These are phyloP conservation scores for Teinopalpus imperialis DNA, from an alignment of 2,888 invertebrate genomes.

Conservation along the genomic window DNA sequence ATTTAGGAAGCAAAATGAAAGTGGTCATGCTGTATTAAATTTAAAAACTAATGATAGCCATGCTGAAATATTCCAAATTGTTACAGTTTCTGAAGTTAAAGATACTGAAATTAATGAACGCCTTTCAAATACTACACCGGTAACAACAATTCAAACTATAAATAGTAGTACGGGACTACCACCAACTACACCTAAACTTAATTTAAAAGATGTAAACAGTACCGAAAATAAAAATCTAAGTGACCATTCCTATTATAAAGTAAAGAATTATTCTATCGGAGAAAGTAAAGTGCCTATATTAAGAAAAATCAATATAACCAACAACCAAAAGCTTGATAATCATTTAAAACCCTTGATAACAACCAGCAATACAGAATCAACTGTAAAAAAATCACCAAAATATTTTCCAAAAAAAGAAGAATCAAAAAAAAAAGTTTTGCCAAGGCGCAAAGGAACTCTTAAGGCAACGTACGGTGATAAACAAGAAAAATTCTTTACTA, in stretches of 20 bases:
- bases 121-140: slow-evolving; percentile 19
- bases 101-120: no score
- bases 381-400: slow-evolving; percentile 58
- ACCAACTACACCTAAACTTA: slow-evolving; percentile 21
- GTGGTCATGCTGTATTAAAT: slow-evolving; percentile 29
- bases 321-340: slow-evolving; percentile 50
- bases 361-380: slow-evolving; percentile 54
- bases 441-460: slow-evolving; percentile 71
- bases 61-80: slow-evolving; percentile 29
- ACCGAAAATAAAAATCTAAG: slow-evolving; percentile 19
- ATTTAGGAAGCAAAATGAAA: slow-evolving; percentile 52
- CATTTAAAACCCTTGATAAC: slow-evolving; percentile 50
- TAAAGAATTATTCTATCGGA: background rate
- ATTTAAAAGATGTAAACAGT: slow-evolving; percentile 10
- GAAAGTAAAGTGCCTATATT: background rate
- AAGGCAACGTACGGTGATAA: slow-evolving; percentile 78
- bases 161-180: slow-evolving; percentile 23
- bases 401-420: slow-evolving; percentile 53
- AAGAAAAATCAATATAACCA: slow-evolving; percentile 35
- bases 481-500: slow-evolving; percentile 62
- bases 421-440: slow-evolving; percentile 59
- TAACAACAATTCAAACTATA: slow-evolving; percentile 23
- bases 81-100: slow-evolving; percentile 24
- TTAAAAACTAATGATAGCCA: slow-evolving; percentile 26
- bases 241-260: background rate